Percentiles rank a stretch among this genome's conserved stretches.
These are phyloP conservation scores for Myrmecophaga tridactyla DNA, from an alignment of 2,113 vertebrate genomes.

Conservation along the genomic window DNA sequence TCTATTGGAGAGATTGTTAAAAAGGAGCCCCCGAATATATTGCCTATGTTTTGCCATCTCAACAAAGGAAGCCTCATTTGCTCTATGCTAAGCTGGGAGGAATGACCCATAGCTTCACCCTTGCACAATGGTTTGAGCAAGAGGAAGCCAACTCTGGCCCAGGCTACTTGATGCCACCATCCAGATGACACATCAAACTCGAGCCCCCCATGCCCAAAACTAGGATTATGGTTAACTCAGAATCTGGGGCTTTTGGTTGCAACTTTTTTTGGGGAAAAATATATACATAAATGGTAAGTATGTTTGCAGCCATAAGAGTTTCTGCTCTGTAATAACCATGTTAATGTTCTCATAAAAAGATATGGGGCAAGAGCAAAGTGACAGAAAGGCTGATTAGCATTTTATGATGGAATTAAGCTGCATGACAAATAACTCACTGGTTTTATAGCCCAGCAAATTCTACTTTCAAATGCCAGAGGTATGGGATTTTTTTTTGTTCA, in stretches of 20 bases:
- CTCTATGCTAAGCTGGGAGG: neutral
- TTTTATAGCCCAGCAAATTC: slow-evolving; percentile 81
- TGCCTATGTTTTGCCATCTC: neutral
- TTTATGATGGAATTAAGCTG: slow-evolving; percentile 86
- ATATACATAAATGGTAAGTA: slow-evolving; percentile 79
- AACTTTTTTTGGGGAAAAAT: slow-evolving; percentile 58
- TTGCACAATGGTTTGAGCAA: neutral
- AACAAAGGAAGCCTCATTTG: neutral
- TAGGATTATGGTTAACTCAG: slow-evolving; percentile 32
- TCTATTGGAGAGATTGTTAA: neutral
- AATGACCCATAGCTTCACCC: neutral
- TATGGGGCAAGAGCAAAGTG: slow-evolving; percentile 82
- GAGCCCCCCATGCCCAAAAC: slow-evolving; percentile 9
- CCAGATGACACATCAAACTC: neutral
- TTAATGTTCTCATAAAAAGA: slow-evolving; percentile 88
- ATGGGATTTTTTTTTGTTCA: slow-evolving; percentile 66
- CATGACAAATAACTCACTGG: slow-evolving; percentile 82
- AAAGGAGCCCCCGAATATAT: neutral
- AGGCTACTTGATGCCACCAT: neutral
- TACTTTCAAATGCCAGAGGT: slow-evolving; percentile 72
- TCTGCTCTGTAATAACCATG: slow-evolving; percentile 83
- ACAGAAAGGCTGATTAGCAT: slow-evolving; percentile 85
- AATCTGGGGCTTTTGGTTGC: slow-evolving; percentile 40
- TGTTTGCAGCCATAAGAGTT: slow-evolving; percentile 85
- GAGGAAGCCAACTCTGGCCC: neutral